Evolutionary conservation across 2,113 vertebrate genomes (phyloP).

Genomic region (Trichomycterus rosablanca): DNA sequence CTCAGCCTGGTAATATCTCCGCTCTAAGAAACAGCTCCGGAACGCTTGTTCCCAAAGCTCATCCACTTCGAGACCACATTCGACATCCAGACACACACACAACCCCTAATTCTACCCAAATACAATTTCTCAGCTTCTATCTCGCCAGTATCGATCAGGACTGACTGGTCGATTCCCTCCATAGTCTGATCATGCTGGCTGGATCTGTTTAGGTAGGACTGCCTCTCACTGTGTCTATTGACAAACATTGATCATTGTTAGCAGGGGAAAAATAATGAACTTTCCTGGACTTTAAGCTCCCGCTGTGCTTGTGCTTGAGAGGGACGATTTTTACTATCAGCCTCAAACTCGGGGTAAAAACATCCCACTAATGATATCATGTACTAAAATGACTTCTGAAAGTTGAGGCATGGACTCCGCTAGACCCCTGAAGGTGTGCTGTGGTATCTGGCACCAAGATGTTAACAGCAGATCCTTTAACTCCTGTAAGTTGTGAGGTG

Average conservation of each 20-base stretch:
- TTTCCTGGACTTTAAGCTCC: conserved; percentile 21
- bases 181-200: conserved; percentile 24
- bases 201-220: conserved; percentile 31
- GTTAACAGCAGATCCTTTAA: too few relatives aligned
- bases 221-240: conserved; percentile 34
- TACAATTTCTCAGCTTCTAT: conserved; percentile 39
- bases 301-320: conserved; percentile 6
- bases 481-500: too few relatives aligned
- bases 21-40: conserved; percentile 20
- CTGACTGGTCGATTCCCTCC: conserved; percentile 31
- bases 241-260: conserved; percentile 43
- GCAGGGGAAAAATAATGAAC: conserved; percentile 35
- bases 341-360: too few relatives aligned
- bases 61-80: conserved; percentile 12
- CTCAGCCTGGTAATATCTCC: conserved; percentile 14
- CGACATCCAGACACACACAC: neutral
- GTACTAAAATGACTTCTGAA: too few relatives aligned
- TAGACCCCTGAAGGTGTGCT: too few relatives aligned
- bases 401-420: too few relatives aligned
- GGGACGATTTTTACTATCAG: too few relatives aligned
- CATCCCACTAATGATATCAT: too few relatives aligned
- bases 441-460: too few relatives aligned
- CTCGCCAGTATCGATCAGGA: conserved; percentile 38
- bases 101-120: conserved; percentile 11
- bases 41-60: conserved; percentile 1